Base-by-base conservation (phyloP, 2,888 invertebrate species). In the Disparrhopalites patrizii region DNA sequence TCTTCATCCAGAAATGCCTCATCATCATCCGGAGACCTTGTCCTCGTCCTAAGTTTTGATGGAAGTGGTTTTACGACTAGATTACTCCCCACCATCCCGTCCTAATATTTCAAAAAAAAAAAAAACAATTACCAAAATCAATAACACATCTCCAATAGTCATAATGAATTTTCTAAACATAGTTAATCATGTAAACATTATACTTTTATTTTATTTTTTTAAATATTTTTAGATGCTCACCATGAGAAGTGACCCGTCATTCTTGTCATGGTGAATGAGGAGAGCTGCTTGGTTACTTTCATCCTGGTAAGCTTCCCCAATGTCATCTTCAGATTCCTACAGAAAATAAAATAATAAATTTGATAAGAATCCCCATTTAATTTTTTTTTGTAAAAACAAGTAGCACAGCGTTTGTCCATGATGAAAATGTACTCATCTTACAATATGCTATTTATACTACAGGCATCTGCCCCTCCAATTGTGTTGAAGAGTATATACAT, bases 31-130 rank as follows among this genome's bases (percentile, higher is more conserved):
- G 76, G 66, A 60, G 65, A 61, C 58, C 52, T 58, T 52, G 66
- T 54, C 31, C 60, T 65, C 25, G 40, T 61, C 25, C 68, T 83
- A 76, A 92, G 83, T 68, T 88, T 85, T 75, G 86, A 82, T 54
- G 93, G 93, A 71, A 93, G 82, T 68, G 94, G 93, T 76, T 90
- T 86, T 78, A 95, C 91, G 75, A 94, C 90, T 78, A 93, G 81
- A 77, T 92, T 89, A 79, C 90, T 86, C 70, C 94, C 94, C 73
- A 95, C 91, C 76, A 92, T 92, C 75, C 94, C 94, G 81, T 94
- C 92, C 93, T 94, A 83, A 15, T 38, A 43, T 33, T 10, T 36
- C 25, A 57, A 23, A 38, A 55, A n/a, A 55, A 3, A 30, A 25
- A 2, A 47, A 15, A 23, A 23, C 13, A 3, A 20, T 20, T 47